Evolutionary conservation across 2,888 invertebrate species (phyloP), one percentile per base, ranked within the genome.

Genomic region (Drosophila kokeensis): DNA sequence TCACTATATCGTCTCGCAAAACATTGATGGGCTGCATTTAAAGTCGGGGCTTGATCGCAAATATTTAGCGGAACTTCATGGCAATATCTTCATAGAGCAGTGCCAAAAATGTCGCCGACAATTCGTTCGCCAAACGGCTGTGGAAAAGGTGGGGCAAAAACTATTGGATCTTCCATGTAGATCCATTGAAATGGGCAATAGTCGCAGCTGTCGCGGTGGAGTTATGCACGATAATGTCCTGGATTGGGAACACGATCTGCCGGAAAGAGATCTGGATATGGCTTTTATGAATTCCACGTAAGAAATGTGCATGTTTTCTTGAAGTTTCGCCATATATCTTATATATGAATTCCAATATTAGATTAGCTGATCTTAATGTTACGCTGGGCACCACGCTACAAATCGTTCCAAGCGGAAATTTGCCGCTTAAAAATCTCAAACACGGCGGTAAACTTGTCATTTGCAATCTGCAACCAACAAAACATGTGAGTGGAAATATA

Each of bases 381-480:
- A 97, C 98, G 85, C 94, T 99, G 76, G 99, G 99, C 38, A 99
- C 99, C n/a, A 99, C 99, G 7, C 94, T 99, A 60, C 99, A 99
- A 95, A 99, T 99, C 83, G 91, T 98, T 79, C 99, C 99, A 48
- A 98, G 99, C 93, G 99, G 99, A 18, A 98, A 97, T 93, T 94
- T 99, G 81, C 99, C 99, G 5, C 93, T 98, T 40, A 95, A 95
- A 90, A 96, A 96, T 73, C 96, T 97, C 83, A 97, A 97, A 92
- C 96, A 96, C 92, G 96, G 96, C 30, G 99, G 99, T 5, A 96
- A 96, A 92, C 93, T 99, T 61, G 97, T 97, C 24, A 97, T 99
- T 85, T 97, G 99, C 77, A 99, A 99, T 94, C 94, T 99, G 62
- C 99, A 99, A 92, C 96, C 97, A n/a, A 99, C 99, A 4, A 99